phyloP scores from a whole-genome alignment of 2,888 invertebrate genomes.

The Fissipunctia ypsillon region DNA sequence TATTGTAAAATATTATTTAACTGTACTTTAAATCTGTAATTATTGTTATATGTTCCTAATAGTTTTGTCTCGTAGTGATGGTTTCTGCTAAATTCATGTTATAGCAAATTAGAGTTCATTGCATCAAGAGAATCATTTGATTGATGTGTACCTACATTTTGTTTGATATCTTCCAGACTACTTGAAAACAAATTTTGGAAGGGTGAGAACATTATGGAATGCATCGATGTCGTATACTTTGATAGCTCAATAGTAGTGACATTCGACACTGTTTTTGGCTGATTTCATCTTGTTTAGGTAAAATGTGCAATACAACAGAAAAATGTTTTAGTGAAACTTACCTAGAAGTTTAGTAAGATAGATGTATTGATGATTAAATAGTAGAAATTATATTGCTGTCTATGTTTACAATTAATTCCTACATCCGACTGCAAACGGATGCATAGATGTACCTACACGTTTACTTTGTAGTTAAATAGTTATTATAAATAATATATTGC shows the following conservation, averaged over 20 bases:
- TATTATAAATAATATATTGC: slow-evolving; percentile 90
- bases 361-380: slow-evolving; percentile 75
- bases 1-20: slow-evolving; percentile 87
- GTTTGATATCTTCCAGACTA: slow-evolving; percentile 60
- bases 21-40: slow-evolving; percentile 82
- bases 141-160: slow-evolving; percentile 66
- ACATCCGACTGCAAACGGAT: slow-evolving; percentile 73
- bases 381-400: slow-evolving; percentile 83
- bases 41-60: slow-evolving; percentile 90
- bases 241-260: slow-evolving; percentile 21
- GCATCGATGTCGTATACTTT: slow-evolving; percentile 20
- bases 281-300: slow-evolving; percentile 65
- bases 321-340: slow-evolving; percentile 73
- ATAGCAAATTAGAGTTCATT: slow-evolving; percentile 73
- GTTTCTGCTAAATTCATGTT: slow-evolving; percentile 80
- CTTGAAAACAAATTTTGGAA: slow-evolving; percentile 25
- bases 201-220: slow-evolving; percentile 24
- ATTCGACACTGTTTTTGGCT: slow-evolving; percentile 46
- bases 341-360: slow-evolving; percentile 80
- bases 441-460: slow-evolving; percentile 78
- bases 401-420: slow-evolving; percentile 78
- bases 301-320: slow-evolving; percentile 88
- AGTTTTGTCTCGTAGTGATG: slow-evolving; percentile 83
- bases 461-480: slow-evolving; percentile 87
- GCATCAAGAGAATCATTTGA: slow-evolving; percentile 67